These are phyloP conservation scores for Cephus sareptanus DNA, from an alignment of 2,888 invertebrate genomes.

Conservation along the genomic window DNA sequence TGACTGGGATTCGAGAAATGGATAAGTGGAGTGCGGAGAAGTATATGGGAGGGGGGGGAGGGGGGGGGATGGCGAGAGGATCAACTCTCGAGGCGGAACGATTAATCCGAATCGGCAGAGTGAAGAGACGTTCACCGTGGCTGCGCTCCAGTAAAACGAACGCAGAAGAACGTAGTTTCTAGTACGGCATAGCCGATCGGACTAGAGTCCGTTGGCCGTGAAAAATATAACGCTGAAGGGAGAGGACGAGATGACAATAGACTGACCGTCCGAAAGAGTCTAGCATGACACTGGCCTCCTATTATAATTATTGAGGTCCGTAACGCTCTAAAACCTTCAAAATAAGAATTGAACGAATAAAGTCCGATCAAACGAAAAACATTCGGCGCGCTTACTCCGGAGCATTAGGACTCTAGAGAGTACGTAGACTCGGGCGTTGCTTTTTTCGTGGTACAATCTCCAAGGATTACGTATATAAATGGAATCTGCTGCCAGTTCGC, in stretches of 20 bases:
- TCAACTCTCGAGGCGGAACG: not conserved
- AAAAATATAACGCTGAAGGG: not conserved
- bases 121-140: slow-evolving; percentile 8
- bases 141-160: slow-evolving; percentile 43
- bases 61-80: not conserved
- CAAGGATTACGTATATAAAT: slow-evolving; percentile 48
- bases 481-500: slow-evolving; percentile 33
- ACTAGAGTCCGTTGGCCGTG: not conserved
- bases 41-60: too few relatives aligned
- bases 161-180: slow-evolving; percentile 33
- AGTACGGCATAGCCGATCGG: not conserved
- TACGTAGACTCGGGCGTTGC: slow-evolving; percentile 24
- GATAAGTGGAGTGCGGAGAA: not conserved
- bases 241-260: too few relatives aligned
- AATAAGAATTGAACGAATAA: slow-evolving; percentile 42
- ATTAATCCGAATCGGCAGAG: not conserved
- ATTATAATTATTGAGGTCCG: slow-evolving; percentile 26
- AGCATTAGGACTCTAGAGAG: not conserved
- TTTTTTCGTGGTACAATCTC: slow-evolving; percentile 50
- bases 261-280: slow-evolving; percentile 10
- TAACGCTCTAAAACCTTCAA: slow-evolving; percentile 59
- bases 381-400: not conserved
- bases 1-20: not conserved
- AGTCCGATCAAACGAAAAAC: not conserved
- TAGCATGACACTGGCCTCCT: slow-evolving; percentile 20